A percentile compares a stretch with the other conserved stretches of the same genome.
These are phyloP conservation scores for Scrobipalpa atriplicella DNA, from an alignment of 2,888 invertebrate genomes.

Conservation along the genomic window DNA sequence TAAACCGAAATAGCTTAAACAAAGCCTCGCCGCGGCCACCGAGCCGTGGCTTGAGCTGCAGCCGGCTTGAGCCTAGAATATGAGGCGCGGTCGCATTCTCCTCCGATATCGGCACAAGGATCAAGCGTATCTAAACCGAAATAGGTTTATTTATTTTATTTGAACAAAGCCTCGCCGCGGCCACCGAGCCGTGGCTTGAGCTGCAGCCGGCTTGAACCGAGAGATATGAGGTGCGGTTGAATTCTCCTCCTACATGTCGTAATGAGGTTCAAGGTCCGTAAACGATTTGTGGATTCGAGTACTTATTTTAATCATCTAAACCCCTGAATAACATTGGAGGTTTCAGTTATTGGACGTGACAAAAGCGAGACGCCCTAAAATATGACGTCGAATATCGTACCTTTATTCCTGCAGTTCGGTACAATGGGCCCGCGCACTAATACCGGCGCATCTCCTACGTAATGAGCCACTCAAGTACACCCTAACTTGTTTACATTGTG, in stretches of 20 bases:
- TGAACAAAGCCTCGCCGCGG: slow-evolving; percentile 65
- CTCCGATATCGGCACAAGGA: neutral
- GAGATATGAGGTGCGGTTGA: no score
- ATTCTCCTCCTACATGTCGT: no score
- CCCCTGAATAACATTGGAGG: no score
- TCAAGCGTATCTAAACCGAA: neutral
- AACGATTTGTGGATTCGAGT: no score
- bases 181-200: slow-evolving; percentile 50
- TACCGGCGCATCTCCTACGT: slow-evolving; percentile 74
- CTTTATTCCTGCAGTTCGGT: neutral
- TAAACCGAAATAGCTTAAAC: no score
- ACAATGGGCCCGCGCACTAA: slow-evolving; percentile 40
- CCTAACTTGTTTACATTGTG: slow-evolving; percentile 82
- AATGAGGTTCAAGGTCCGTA: no score
- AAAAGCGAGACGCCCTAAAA: neutral
- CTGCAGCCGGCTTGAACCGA: slow-evolving; percentile 52
- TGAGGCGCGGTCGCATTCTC: neutral
- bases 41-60: slow-evolving; percentile 51
- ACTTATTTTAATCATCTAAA: no score
- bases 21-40: neutral
- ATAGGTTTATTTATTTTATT: no score
- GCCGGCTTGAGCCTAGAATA: slow-evolving; percentile 47
- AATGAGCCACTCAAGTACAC: slow-evolving; percentile 82
- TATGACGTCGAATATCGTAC: no score
- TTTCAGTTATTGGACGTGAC: neutral